Evolutionary conservation across 2,797 vertebrate species (phyloP).

Genomic region (Syndactyla subalaris): DNA sequence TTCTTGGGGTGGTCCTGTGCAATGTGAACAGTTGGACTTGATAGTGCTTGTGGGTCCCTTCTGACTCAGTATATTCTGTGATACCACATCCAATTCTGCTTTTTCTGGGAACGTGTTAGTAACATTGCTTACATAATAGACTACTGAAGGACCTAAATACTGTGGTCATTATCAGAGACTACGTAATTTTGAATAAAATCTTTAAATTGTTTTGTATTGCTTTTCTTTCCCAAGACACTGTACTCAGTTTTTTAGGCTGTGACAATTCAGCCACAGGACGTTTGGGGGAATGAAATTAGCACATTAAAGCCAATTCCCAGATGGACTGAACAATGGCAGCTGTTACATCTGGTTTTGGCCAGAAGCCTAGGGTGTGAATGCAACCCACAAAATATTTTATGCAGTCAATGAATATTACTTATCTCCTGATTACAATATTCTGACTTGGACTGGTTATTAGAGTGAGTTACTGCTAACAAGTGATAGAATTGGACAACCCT

Average conservation of each 20-base stretch:
- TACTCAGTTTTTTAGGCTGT: neutral
- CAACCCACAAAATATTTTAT: neutral
- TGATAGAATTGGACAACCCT: neutral
- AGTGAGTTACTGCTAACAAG: neutral
- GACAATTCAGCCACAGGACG: neutral
- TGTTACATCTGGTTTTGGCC: constrained; percentile 34
- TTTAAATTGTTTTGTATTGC: neutral
- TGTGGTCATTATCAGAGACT: neutral
- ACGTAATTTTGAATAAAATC: neutral
- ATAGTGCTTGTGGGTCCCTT: neutral
- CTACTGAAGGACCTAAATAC: neutral
- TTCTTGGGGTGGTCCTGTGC: neutral
- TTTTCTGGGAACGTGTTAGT: neutral
- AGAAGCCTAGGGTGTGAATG: neutral
- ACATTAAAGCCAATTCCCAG: neutral
- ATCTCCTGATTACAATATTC: neutral
- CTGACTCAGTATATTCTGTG: neutral
- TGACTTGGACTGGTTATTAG: neutral
- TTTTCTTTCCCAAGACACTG: neutral
- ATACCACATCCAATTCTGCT: neutral
- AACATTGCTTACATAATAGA: neutral
- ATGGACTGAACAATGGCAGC: neutral
- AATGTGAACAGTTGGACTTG: neutral
- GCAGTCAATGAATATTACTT: neutral
- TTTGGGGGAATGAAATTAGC: neutral